A percentile compares a stretch with the other conserved stretches of the same genome.
Conservation (phyloP, 2,113 vertebrate genomes). For the Scytalopus superciliaris region DNA sequence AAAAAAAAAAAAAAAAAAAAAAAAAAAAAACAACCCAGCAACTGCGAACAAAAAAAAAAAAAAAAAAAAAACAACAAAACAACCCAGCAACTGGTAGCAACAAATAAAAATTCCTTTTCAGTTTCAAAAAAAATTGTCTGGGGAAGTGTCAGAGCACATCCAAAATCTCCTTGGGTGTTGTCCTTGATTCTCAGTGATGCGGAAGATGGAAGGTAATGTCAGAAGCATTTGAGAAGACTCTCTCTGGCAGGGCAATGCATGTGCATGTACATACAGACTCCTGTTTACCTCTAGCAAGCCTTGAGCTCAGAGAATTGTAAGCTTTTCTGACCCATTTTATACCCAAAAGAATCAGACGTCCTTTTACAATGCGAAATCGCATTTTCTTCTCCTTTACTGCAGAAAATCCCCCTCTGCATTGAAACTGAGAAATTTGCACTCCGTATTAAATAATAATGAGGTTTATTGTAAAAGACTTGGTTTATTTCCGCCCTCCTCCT, state of each 20-base stretch:
- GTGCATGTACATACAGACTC: accelerated
- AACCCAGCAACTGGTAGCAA: background rate
- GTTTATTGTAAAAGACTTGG: background rate
- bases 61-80: background rate
- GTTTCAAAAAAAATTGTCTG: background rate
- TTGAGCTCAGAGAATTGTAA: background rate
- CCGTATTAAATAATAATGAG: background rate
- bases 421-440: background rate
- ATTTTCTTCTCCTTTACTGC: background rate
- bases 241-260: background rate
- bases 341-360: background rate
- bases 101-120: background rate
- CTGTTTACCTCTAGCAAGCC: background rate
- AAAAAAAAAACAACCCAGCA: too few relatives aligned
- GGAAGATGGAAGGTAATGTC: background rate
- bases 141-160: background rate
- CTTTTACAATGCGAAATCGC: background rate
- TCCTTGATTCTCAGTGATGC: background rate
- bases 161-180: background rate
- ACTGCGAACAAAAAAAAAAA: background rate
- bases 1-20: background rate
- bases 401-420: background rate
- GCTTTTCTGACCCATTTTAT: background rate
- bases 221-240: background rate
- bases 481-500: background rate